A percentile compares a stretch with the other conserved stretches of the same genome.
These are phyloP conservation scores for Mechanitis mazaeus DNA, from an alignment of 2,888 invertebrate species.

Conservation along the genomic window DNA sequence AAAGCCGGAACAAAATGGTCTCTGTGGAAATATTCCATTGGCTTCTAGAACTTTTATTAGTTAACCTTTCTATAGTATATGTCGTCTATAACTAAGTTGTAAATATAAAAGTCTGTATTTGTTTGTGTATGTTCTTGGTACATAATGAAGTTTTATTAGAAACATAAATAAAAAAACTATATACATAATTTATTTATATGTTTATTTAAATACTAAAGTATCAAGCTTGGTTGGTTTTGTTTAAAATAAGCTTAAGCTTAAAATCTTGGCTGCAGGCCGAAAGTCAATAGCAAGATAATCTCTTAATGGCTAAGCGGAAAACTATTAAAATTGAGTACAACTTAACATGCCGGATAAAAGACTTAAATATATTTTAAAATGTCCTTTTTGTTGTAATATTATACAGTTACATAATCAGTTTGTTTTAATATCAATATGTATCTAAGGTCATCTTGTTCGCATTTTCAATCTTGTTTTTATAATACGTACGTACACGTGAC, in stretches of 20 bases:
- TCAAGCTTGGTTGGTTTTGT: constrained; percentile 17
- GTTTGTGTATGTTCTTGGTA: too few species aligned
- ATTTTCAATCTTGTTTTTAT: neutral
- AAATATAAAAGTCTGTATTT: neutral
- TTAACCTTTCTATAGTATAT: neutral
- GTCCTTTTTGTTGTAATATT: neutral
- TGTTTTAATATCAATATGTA: too few species aligned
- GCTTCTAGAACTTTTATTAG: constrained; percentile 15
- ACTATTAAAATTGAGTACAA: constrained; percentile 18
- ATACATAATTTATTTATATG: constrained; percentile 11
- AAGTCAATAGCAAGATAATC: constrained; percentile 22
- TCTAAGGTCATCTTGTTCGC: too few species aligned
- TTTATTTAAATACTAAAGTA: constrained; percentile 3
- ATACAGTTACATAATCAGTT: neutral
- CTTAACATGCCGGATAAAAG: constrained; percentile 8
- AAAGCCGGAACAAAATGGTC: constrained; percentile 16
- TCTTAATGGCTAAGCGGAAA: constrained; percentile 19
- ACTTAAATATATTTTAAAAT: neutral
- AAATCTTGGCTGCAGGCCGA: constrained; percentile 22
- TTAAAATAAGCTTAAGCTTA: constrained; percentile 20
- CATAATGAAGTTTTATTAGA: neutral
- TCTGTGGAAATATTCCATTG: constrained; percentile 21
- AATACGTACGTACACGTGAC: neutral
- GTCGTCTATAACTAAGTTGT: neutral
- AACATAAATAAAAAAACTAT: neutral